Base-by-base conservation (phyloP, 30 jellyfish, hydroid and myxozoan species). In the Rhopilema esculentum region DNA sequence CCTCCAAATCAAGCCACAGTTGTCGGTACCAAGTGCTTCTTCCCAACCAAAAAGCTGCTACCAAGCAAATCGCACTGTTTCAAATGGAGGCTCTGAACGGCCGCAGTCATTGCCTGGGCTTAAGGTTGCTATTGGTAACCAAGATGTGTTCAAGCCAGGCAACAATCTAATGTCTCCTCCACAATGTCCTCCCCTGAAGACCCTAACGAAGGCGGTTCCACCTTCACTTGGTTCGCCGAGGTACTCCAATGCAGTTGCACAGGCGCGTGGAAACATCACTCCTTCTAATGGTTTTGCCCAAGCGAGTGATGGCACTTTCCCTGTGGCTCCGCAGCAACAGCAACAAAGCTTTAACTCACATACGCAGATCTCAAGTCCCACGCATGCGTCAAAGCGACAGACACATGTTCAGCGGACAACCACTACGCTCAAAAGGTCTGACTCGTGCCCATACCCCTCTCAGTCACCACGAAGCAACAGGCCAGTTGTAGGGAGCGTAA, bases 361-460 rank as follows among this genome's bases (percentile, higher is more conserved):
- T n/a, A 23, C 71, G 20, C 79, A 69, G 20, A n/a, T 70, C n/a
- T 27, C 77, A 9, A 62, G 23, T 23, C 52, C 74, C 0, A 82
- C 66, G 27, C 66, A 80, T 0, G 53, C 24, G 18, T 16, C 68
- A 16, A 77, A 72, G 29, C 88, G 88, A 0, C 84, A 69, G 52
- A 0, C 83, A 8, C 83, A 21, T 74, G 53, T 68, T 1, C 24
- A 63, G 52, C 66, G 93, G 52, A 48, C 81, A 26, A 31, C 80
- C 18, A 25, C 73, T 12, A 49, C 73, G 73, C 63, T 85, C 25
- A 77, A 77, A 33, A 57, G 93, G 62, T 62, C 93, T 51, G 93
- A 85, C 75, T 85, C 93, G 88, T 72, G 93, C 79, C 93, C 93
- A 85, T 85, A 85, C 88, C 93, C 93, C 31, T 72, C 88, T 24